Evolutionary conservation across 2,888 invertebrate species (phyloP).

Genomic region (Troilus luridus): DNA sequence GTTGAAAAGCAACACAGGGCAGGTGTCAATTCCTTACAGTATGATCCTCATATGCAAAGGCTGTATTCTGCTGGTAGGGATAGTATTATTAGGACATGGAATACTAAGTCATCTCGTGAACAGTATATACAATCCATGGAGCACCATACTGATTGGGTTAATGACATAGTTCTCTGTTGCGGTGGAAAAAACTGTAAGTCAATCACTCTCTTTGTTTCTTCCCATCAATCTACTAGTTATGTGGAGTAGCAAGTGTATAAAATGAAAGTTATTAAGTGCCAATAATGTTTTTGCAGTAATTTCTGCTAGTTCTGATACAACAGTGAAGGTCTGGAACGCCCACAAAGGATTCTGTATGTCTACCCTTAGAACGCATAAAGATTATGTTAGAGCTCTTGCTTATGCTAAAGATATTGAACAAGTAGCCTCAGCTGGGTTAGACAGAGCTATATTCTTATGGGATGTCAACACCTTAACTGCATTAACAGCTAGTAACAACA

Average conservation of each 20-base stretch:
- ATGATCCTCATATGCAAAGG: slow-evolving; percentile 88
- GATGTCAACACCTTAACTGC: slow-evolving; percentile 98
- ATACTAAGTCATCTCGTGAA: slow-evolving; percentile 76
- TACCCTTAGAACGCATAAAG: slow-evolving; percentile 96
- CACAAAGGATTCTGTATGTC: slow-evolving; percentile 99
- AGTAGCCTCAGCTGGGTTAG: slow-evolving; percentile 96
- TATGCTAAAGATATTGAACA: slow-evolving; percentile 97
- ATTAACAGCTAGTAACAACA: slow-evolving; percentile 97
- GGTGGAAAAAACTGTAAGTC: slow-evolving; percentile 91
- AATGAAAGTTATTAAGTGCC: not conserved
- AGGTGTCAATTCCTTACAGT: slow-evolving; percentile 95
- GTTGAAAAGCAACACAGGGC: slow-evolving; percentile 94
- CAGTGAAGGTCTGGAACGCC: slow-evolving; percentile 99
- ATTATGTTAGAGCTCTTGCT: slow-evolving; percentile 97
- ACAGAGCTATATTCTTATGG: slow-evolving; percentile 97
- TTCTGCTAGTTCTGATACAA: slow-evolving; percentile 98
- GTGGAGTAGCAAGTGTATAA: not conserved
- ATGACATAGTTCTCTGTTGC: slow-evolving; percentile 98
- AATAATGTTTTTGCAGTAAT: slow-evolving; percentile 80
- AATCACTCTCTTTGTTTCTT: not conserved
- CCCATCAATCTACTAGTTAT: not conserved
- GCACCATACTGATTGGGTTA: slow-evolving; percentile 99
- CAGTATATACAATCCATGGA: slow-evolving; percentile 97
- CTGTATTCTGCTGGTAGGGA: slow-evolving; percentile 97
- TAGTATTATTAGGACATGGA: slow-evolving; percentile 96